Conservation (phyloP, 2,888 invertebrate genomes). For the Mellilla xanthometata region DNA sequence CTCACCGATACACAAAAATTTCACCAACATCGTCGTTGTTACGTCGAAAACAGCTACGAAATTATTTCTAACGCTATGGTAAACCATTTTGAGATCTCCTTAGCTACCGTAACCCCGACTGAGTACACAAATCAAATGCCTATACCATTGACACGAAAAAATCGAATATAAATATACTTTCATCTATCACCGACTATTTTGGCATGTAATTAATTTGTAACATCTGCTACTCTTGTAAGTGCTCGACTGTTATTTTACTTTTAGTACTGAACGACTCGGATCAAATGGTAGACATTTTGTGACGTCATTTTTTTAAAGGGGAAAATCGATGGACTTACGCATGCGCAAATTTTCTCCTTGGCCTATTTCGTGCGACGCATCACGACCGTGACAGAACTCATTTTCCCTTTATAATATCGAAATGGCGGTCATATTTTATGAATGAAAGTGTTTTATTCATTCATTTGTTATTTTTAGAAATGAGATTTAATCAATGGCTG, state of each 20-base stretch:
- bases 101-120: constrained; percentile 50
- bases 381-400: constrained; percentile 54
- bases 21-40: constrained; percentile 49
- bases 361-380: constrained; percentile 57
- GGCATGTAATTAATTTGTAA: constrained; percentile 43
- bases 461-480: constrained; percentile 65
- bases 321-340: constrained; percentile 70
- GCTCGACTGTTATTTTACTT: constrained; percentile 58
- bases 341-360: constrained; percentile 70
- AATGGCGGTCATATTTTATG: constrained; percentile 66
- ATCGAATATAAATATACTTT: constrained; percentile 28
- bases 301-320: constrained; percentile 59
- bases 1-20: constrained; percentile 71
- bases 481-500: constrained; percentile 17
- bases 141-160: constrained; percentile 43
- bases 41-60: constrained; percentile 47
- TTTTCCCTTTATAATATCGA: constrained; percentile 54
- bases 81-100: constrained; percentile 58
- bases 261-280: constrained; percentile 61
- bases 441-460: constrained; percentile 66
- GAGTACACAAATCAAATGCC: constrained; percentile 37
- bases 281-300: constrained; percentile 69
- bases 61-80: constrained; percentile 49
- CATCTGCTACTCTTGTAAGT: constrained; percentile 50
- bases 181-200: constrained; percentile 44